These are phyloP conservation scores for Nemoura dubitans DNA, from an alignment of 2,888 invertebrate species.

Conservation along the genomic window DNA sequence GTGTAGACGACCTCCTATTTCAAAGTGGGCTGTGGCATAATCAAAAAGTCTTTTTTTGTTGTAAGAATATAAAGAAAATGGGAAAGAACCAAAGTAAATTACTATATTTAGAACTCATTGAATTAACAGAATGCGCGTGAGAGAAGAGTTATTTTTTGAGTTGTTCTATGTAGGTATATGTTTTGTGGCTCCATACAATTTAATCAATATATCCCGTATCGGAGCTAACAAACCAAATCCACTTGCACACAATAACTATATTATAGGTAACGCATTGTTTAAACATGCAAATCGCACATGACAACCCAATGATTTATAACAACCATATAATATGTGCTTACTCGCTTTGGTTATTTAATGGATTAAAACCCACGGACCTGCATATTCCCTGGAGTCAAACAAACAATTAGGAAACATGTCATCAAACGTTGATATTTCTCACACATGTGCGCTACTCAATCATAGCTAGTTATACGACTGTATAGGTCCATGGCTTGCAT, in stretches of 20 bases:
- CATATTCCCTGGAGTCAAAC: not conserved
- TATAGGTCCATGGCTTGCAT: too few relatives aligned
- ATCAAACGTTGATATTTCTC: not conserved
- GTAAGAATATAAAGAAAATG: not conserved
- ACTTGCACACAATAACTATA: too few relatives aligned
- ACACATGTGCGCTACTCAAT: not conserved
- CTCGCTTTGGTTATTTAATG: constrained; percentile 16
- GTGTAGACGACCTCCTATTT: not conserved
- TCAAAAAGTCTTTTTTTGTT: not conserved
- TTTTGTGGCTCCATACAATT: too few relatives aligned
- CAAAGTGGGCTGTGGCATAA: not conserved
- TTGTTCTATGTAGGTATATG: too few relatives aligned
- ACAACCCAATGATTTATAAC: not conserved
- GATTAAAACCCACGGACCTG: constrained; percentile 1
- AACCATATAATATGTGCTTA: not conserved
- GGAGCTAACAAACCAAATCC: too few relatives aligned
- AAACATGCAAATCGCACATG: not conserved
- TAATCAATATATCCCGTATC: too few relatives aligned
- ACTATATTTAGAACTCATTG: not conserved
- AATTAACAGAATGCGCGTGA: too few relatives aligned
- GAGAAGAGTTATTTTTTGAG: too few relatives aligned
- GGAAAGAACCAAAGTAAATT: too few relatives aligned
- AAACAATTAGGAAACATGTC: not conserved
- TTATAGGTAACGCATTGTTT: not conserved
- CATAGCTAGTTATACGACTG: too few relatives aligned